These are phyloP conservation scores for Lithophane semibrunnea DNA, from an alignment of 2,888 invertebrate species.

Conservation along the genomic window DNA sequence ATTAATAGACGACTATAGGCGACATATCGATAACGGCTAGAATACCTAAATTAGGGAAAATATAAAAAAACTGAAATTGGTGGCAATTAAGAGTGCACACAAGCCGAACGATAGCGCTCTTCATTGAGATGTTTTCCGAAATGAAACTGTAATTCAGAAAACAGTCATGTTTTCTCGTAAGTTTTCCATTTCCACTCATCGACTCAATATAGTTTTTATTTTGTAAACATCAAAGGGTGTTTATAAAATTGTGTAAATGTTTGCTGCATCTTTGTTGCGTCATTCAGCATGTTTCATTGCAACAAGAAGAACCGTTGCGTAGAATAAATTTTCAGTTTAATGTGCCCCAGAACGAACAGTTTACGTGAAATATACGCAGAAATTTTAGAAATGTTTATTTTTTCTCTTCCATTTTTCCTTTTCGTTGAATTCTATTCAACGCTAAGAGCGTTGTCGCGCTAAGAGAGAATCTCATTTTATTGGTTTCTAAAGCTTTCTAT, in stretches of 20 bases:
- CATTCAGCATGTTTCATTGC: neutral
- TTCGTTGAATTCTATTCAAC: slow-evolving; percentile 1
- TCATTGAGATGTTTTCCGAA: slow-evolving; percentile 11
- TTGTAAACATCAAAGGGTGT: slow-evolving; percentile 18
- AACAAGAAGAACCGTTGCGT: neutral
- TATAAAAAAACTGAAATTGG: slow-evolving; percentile 12
- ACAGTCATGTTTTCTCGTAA: neutral
- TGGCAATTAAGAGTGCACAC: slow-evolving; percentile 4
- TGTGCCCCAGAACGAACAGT: neutral
- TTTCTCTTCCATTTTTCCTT: slow-evolving; percentile 1
- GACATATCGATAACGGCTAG: slow-evolving; percentile 4
- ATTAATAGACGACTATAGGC: slow-evolving; percentile 27
- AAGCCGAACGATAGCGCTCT: neutral
- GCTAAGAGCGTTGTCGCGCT: neutral
- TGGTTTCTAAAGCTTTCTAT: slow-evolving; percentile 10
- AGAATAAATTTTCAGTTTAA: slow-evolving; percentile 8
- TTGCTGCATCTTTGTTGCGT: neutral
- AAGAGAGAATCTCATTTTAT: slow-evolving; percentile 17
- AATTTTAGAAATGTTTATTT: neutral
- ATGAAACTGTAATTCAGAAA: slow-evolving; percentile 20
- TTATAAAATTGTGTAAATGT: slow-evolving; percentile 5
- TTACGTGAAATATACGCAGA: slow-evolving; percentile 6
- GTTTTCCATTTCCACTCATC: slow-evolving; percentile 6
- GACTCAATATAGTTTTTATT: slow-evolving; percentile 16
- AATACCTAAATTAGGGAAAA: neutral